These are phyloP conservation scores for Scaptomyza polygonia DNA, from an alignment of 2,888 invertebrate genomes.

Conservation along the genomic window DNA sequence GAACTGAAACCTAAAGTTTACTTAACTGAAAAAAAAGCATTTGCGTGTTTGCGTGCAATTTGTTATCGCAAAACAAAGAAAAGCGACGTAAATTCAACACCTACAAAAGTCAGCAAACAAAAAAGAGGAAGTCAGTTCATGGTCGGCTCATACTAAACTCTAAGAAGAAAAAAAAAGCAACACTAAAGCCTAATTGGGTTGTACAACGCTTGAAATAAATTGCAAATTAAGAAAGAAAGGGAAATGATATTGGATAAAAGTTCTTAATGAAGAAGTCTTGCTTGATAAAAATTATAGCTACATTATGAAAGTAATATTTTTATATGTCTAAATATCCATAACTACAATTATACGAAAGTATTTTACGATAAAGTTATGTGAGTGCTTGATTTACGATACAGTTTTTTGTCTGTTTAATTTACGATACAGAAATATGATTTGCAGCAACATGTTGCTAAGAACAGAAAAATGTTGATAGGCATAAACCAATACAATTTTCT, in stretches of 20 bases:
- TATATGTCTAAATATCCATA: too few species aligned
- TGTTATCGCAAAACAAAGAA: slow-evolving; percentile 65
- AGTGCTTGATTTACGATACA: neutral
- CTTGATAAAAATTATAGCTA: too few species aligned
- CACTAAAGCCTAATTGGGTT: slow-evolving; percentile 45
- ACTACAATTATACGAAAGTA: too few species aligned
- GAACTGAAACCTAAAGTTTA: slow-evolving; percentile 9
- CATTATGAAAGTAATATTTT: too few species aligned
- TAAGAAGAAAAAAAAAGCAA: slow-evolving; percentile 23
- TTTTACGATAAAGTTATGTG: neutral
- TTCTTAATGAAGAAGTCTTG: neutral
- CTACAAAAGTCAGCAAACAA: slow-evolving; percentile 52
- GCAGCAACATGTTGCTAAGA: neutral
- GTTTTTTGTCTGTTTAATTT: neutral
- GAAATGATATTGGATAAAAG: too few species aligned
- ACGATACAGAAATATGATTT: neutral
- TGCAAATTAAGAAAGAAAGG: neutral
- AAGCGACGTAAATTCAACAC: slow-evolving; percentile 71
- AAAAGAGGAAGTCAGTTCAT: neutral
- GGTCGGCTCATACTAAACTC: neutral
- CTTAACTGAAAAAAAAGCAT: slow-evolving; percentile 17
- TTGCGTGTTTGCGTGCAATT: slow-evolving; percentile 72
- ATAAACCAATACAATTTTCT: too few species aligned
- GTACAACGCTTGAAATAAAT: slow-evolving; percentile 12
- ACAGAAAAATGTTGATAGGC: neutral